Conservation (phyloP, 2,888 invertebrate species). For the Dasysyrphus tricinctus region DNA sequence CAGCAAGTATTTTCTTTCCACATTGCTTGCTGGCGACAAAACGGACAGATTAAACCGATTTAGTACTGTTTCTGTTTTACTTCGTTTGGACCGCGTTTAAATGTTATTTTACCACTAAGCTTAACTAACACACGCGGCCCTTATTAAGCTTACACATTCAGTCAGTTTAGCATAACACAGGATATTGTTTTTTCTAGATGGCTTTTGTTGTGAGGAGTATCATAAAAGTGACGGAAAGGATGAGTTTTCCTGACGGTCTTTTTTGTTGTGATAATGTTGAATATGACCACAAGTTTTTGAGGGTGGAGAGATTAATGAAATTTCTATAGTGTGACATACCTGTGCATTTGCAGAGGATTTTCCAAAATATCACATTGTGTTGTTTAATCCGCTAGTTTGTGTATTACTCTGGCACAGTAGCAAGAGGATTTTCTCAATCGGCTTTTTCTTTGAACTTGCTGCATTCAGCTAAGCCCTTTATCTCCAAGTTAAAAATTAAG, state of each 20-base stretch:
- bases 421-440: conserved; percentile 38
- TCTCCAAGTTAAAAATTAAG: background rate
- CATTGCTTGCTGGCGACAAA: conserved; percentile 56
- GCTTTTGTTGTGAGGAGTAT: conserved; percentile 27
- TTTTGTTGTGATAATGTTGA: conserved; percentile 45
- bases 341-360: conserved; percentile 59
- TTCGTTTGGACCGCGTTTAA: conserved; percentile 60
- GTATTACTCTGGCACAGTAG: conserved; percentile 7
- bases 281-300: conserved; percentile 45
- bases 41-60: conserved; percentile 73
- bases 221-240: conserved; percentile 67
- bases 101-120: conserved; percentile 54
- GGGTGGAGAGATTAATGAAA: conserved; percentile 71
- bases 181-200: conserved; percentile 29
- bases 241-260: conserved; percentile 44
- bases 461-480: background rate
- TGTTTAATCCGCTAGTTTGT: conserved; percentile 60
- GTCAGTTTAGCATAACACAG: conserved; percentile 57
- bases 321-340: conserved; percentile 65
- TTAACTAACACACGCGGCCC: conserved; percentile 34
- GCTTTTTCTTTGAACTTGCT: conserved; percentile 31
- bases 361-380: conserved; percentile 66
- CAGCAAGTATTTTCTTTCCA: conserved; percentile 48
- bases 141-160: conserved; percentile 34
- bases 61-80: conserved; percentile 73